Conservation (phyloP, 2,113 vertebrate genomes). For the Ceyx cyanopectus region DNA sequence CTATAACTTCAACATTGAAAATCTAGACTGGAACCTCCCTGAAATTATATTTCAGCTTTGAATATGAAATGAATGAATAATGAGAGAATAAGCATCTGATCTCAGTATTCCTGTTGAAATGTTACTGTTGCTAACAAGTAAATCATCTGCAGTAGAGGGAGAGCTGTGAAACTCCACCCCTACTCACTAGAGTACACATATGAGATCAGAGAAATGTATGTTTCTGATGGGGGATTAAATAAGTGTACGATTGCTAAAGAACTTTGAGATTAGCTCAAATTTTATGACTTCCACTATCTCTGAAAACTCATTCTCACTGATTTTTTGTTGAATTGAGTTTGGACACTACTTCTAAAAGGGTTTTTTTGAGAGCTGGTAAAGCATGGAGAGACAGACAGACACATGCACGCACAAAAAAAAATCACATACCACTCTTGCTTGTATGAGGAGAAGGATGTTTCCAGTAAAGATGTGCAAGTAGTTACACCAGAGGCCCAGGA, state of each 20-base stretch:
- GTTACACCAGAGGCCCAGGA: neutral
- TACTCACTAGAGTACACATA: neutral
- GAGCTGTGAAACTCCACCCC: neutral
- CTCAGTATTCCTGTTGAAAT: neutral
- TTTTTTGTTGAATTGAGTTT: neutral
- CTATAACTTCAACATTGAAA: neutral
- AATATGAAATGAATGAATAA: neutral
- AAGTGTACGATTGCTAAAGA: neutral
- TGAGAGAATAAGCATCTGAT: neutral
- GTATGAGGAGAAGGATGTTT: neutral
- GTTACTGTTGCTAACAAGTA: neutral
- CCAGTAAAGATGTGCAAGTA: neutral
- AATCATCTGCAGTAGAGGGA: neutral
- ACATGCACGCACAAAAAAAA: neutral
- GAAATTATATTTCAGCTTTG: neutral
- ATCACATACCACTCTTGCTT: fast-evolving
- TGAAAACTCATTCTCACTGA: neutral
- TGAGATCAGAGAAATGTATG: neutral
- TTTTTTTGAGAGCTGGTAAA: neutral
- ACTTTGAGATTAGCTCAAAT: neutral
- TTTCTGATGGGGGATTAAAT: neutral
- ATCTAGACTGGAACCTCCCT: neutral
- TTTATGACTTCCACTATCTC: neutral
- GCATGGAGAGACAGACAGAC: neutral
- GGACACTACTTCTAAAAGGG: neutral